These are phyloP conservation scores for Dendrocopos noguchii DNA, from an alignment of 2,113 vertebrate genomes.

Conservation along the genomic window DNA sequence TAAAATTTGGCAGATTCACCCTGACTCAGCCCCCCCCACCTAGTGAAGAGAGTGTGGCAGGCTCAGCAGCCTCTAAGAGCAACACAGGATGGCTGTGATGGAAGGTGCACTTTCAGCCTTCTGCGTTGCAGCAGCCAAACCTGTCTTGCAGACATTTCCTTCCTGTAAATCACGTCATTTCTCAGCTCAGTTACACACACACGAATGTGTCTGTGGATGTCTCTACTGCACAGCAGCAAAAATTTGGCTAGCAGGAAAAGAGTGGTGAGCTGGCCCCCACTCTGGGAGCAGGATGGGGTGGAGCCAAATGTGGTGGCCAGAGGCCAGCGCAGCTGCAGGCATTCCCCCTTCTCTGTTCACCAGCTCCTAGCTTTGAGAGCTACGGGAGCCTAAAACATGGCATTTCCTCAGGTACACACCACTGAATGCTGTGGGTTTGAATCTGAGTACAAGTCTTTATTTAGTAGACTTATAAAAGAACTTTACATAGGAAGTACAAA, in stretches of 20 bases:
- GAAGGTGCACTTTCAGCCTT: not conserved
- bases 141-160: not conserved
- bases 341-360: not conserved
- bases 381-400: no score
- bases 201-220: no score
- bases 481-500: conserved; percentile 77
- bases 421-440: not conserved
- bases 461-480: conserved; percentile 76
- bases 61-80: not conserved
- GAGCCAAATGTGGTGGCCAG: not conserved
- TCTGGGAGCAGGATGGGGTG: no score
- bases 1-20: not conserved
- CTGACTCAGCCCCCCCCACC: not conserved
- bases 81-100: not conserved
- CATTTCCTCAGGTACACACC: not conserved
- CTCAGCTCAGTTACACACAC: not conserved
- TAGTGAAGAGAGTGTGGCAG: not conserved
- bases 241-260: no score
- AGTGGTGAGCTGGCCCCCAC: not conserved
- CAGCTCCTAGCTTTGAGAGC: not conserved
- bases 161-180: not conserved
- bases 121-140: not conserved
- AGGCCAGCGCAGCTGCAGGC: not conserved
- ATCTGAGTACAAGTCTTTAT: conserved; percentile 58
- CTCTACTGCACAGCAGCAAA: not conserved